Percentiles rank a stretch among this genome's conserved stretches.
Conservation (phyloP, 2,113 vertebrate genomes). For the Silurus meridionalis region DNA sequence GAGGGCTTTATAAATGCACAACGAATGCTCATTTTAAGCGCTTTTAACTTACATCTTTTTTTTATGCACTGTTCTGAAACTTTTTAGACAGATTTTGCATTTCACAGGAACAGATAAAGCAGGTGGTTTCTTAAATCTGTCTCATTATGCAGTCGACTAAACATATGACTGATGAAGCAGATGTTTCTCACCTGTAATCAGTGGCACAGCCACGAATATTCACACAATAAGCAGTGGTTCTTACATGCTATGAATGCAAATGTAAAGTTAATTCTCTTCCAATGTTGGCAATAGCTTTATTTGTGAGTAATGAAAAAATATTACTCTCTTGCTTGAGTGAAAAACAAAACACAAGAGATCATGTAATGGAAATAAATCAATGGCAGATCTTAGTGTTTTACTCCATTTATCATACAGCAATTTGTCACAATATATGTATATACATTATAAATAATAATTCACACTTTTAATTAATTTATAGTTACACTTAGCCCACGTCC, state of each 20-base stretch:
- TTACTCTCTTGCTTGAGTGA: not conserved
- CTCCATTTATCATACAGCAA: not conserved
- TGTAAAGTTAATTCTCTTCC: not conserved
- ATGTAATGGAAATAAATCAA: not conserved
- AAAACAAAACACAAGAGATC: not conserved
- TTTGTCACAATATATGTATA: not conserved
- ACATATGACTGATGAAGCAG: not conserved
- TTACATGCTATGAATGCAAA: not conserved
- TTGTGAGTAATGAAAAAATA: not conserved
- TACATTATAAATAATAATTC: not conserved
- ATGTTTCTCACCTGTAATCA: not conserved
- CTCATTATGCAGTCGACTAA: not conserved
- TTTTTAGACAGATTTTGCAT: not conserved
- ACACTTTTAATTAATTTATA: too few species aligned
- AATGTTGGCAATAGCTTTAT: not conserved
- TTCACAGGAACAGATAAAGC: not conserved
- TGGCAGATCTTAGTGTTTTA: not conserved
- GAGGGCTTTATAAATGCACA: constrained; percentile 42
- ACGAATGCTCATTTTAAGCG: not conserved
- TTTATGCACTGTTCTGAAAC: not conserved
- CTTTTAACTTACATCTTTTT: too few species aligned
- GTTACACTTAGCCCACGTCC: too few species aligned
- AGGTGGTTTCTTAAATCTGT: not conserved
- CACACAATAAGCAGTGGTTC: not conserved
- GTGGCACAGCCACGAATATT: too few species aligned